These are phyloP conservation scores for Brachionus angularis DNA, from an alignment of 1,140 invertebrate species.

Conservation along the genomic window DNA sequence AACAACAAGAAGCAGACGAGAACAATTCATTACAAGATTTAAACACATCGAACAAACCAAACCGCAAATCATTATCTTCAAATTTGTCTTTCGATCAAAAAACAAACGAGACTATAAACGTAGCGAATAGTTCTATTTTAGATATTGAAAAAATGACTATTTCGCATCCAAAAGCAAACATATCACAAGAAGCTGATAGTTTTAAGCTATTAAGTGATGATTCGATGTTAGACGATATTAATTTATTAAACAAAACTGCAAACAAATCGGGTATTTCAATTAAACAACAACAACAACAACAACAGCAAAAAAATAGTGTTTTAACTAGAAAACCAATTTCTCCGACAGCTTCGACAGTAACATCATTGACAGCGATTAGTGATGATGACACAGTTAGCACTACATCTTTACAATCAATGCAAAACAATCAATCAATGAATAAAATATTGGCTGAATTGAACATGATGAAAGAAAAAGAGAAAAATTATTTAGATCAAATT, in stretches of 20 bases:
- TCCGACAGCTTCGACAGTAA: slow-evolving; percentile 15
- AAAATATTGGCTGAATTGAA: slow-evolving; percentile 25
- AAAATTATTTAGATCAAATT: slow-evolving; percentile 2
- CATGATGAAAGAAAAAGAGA: slow-evolving; percentile 25
- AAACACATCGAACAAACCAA: too few relatives aligned
- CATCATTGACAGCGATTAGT: slow-evolving; percentile 10
- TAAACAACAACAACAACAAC: not conserved
- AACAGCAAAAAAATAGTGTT: slow-evolving; percentile 17
- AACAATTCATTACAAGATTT: too few relatives aligned
- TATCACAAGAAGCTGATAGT: too few relatives aligned
- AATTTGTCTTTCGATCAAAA: slow-evolving; percentile 6
- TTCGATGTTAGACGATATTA: slow-evolving; percentile 4
- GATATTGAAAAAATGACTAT: slow-evolving; percentile 8
- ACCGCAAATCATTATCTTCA: slow-evolving; percentile 5
- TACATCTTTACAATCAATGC: too few relatives aligned
- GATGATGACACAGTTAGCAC: slow-evolving; percentile 19
- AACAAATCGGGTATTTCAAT: not conserved
- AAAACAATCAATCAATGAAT: slow-evolving; percentile 22
- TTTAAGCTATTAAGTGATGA: slow-evolving; percentile 11
- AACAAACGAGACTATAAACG: slow-evolving; percentile 5
- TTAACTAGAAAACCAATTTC: too few relatives aligned
- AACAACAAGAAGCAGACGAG: slow-evolving; percentile 29
- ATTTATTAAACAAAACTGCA: not conserved
- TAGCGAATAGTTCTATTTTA: slow-evolving; percentile 18
- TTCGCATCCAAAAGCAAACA: slow-evolving; percentile 1